phyloP scores from a whole-genome alignment of 2,888 invertebrate genomes.

The Amiota minor region DNA sequence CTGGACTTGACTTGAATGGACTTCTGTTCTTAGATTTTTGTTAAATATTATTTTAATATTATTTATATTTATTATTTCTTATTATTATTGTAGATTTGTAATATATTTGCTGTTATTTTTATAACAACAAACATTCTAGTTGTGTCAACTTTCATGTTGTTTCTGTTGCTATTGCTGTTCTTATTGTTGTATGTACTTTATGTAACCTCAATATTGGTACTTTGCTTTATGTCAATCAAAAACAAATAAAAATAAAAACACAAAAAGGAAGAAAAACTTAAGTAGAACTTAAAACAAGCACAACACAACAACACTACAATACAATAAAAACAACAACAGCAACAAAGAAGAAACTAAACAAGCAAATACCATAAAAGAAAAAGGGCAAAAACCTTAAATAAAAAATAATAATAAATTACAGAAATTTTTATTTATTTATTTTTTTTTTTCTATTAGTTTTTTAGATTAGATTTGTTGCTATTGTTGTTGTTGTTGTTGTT shows the following conservation, averaged over 20 bases:
- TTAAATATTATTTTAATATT: not conserved
- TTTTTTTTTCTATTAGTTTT: conserved; percentile 3
- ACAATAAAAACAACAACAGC: not conserved
- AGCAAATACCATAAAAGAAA: not conserved
- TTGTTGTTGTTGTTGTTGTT: conserved; percentile 5
- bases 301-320: not conserved
- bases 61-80: not conserved
- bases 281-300: not conserved
- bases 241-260: conserved; percentile 2
- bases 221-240: conserved; percentile 32
- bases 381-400: not conserved
- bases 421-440: conserved; percentile 31
- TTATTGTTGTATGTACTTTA: conserved; percentile 41
- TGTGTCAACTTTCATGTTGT: conserved; percentile 9
- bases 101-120: conserved; percentile 24
- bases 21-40: not conserved
- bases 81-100: conserved; percentile 10
- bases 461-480: conserved; percentile 2
- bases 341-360: not conserved
- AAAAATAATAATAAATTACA: not conserved
- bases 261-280: not conserved
- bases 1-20: not conserved
- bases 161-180: conserved; percentile 9
- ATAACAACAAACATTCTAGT: not conserved
- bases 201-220: conserved; percentile 53